Conservation (phyloP, 1,140 invertebrate species). For the Anthonomus grandis region DNA sequence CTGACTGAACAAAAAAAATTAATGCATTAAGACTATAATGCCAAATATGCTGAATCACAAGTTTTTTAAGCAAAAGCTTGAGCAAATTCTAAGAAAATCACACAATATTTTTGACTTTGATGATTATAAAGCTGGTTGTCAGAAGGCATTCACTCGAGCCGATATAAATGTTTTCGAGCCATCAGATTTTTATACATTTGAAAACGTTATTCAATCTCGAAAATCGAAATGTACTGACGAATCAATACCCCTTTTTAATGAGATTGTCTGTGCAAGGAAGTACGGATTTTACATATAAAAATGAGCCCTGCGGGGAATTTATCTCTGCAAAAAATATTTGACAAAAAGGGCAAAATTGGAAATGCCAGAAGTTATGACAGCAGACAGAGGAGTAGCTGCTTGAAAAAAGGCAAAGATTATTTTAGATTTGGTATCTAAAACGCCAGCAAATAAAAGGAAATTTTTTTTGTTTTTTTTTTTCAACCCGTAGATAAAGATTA, state of each 20-base stretch:
- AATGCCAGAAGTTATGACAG: neutral
- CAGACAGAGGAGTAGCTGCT: neutral
- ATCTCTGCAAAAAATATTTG: neutral
- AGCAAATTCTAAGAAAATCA: conserved; percentile 4
- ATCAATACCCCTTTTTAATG: neutral
- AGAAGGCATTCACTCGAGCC: too few relatives aligned
- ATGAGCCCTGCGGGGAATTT: neutral
- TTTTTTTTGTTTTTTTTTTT: too few relatives aligned
- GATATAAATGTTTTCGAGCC: too few relatives aligned
- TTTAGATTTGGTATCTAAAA: neutral
- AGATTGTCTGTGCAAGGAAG: neutral
- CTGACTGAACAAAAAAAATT: too few relatives aligned
- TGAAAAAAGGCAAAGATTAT: neutral
- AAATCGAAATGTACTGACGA: neutral
- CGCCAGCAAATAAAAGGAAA: neutral
- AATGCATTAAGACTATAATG: neutral
- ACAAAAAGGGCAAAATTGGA: neutral
- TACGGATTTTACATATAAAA: neutral
- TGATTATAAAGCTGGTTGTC: neutral
- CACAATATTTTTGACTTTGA: neutral
- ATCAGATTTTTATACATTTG: too few relatives aligned
- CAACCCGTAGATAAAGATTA: too few relatives aligned
- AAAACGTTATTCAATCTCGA: neutral
- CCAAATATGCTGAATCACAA: neutral
- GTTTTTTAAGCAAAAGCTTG: neutral